These are phyloP conservation scores for Scaptomyza hsui DNA, from an alignment of 1,140 invertebrate species.

Conservation along the genomic window DNA sequence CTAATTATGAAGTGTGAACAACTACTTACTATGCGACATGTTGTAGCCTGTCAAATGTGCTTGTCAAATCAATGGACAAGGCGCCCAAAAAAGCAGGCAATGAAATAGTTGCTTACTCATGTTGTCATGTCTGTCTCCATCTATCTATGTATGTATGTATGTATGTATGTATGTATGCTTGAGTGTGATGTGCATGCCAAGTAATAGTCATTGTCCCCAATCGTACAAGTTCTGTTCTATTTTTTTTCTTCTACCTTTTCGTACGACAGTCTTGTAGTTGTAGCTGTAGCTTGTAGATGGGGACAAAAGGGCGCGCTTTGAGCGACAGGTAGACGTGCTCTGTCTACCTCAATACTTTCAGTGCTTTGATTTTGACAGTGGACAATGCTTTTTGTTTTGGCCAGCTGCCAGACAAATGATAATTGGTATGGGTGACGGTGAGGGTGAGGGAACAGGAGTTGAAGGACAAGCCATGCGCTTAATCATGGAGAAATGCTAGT, in stretches of 20 bases:
- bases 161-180: too few species aligned
- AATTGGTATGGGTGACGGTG: slow-evolving; percentile 14
- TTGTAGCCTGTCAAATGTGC: slow-evolving; percentile 42
- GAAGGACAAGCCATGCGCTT: slow-evolving; percentile 33
- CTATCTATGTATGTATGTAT: too few species aligned
- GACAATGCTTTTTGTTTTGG: slow-evolving; percentile 38
- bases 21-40: slow-evolving; percentile 34
- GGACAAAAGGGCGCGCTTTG: slow-evolving; percentile 28
- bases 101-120: slow-evolving; percentile 34
- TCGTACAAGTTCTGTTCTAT: slow-evolving; percentile 11
- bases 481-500: slow-evolving; percentile 41
- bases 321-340: slow-evolving; percentile 41
- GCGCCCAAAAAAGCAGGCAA: slow-evolving; percentile 38
- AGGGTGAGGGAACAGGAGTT: neutral
- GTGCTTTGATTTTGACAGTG: slow-evolving; percentile 50
- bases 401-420: slow-evolving; percentile 44
- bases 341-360: slow-evolving; percentile 43
- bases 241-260: neutral
- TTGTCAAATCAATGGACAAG: slow-evolving; percentile 39
- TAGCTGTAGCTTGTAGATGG: slow-evolving; percentile 2
- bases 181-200: slow-evolving; percentile 40
- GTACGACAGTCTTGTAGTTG: slow-evolving; percentile 5
- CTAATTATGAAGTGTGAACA: slow-evolving; percentile 50
- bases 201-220: slow-evolving; percentile 39
- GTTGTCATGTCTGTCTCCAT: slow-evolving; percentile 18